Evolutionary conservation across 2,888 invertebrate genomes (phyloP).

Genomic region (Branchipolynoe longqiensis): DNA sequence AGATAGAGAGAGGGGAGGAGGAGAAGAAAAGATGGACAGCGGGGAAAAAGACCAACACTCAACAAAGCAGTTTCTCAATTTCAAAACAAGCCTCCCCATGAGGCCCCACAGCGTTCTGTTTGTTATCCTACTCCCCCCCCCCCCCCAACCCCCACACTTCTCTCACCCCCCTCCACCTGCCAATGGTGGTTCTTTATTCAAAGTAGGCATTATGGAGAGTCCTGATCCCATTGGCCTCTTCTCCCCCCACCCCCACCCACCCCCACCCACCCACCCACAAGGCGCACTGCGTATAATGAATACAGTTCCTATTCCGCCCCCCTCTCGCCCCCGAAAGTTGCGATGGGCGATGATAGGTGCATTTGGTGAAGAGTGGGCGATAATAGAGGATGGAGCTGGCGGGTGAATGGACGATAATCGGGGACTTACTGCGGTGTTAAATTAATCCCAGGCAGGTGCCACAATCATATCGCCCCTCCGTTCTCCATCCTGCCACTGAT

Average conservation of each 20-base stretch:
- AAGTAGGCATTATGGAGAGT: conserved; percentile 23
- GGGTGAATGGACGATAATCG: too few species aligned
- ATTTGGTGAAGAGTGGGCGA: conserved; percentile 19
- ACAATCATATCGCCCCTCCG: conserved; percentile 30
- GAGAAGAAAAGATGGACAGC: too few species aligned
- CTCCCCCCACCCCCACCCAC: neutral
- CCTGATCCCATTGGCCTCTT: neutral
- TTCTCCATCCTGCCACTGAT: conserved; percentile 28
- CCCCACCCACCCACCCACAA: conserved; percentile 2
- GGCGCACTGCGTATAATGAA: neutral
- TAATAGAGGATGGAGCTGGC: too few species aligned
- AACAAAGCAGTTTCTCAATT: conserved; percentile 42
- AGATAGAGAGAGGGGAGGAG: too few species aligned
- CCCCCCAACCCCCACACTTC: neutral
- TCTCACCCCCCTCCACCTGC: neutral
- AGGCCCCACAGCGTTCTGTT: neutral
- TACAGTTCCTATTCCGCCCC: neutral
- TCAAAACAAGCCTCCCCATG: conserved; percentile 42
- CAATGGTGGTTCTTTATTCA: conserved; percentile 33
- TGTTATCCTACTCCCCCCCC: neutral
- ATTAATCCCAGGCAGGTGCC: conserved; percentile 46
- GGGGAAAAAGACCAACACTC: too few species aligned
- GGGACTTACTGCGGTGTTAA: too few species aligned
- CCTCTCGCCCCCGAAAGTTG: neutral
- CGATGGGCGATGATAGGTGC: conserved; percentile 21